phyloP scores from a whole-genome alignment of 2,888 invertebrate species.

The Oasisia sp. region DNA sequence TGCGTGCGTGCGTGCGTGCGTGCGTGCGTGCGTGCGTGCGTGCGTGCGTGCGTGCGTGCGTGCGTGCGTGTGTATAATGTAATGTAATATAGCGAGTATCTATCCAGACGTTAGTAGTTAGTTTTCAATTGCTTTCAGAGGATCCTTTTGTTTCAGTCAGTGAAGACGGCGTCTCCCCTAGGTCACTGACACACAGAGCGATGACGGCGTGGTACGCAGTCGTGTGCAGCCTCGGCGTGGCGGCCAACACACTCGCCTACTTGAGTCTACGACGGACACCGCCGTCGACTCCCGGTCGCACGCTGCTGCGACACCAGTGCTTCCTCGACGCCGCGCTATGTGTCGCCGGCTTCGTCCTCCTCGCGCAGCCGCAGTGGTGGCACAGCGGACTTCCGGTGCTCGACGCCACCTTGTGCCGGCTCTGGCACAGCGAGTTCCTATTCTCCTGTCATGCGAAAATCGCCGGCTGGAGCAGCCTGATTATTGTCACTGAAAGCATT shows the following conservation, averaged over 20 bases:
- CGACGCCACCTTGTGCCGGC: not conserved
- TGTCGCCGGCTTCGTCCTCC: slow-evolving; percentile 17
- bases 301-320: slow-evolving; percentile 20
- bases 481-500: not conserved
- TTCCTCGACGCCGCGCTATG: slow-evolving; percentile 6
- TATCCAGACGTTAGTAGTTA: too few species aligned
- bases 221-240: not conserved
- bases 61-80: too few species aligned
- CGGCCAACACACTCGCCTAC: not conserved
- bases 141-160: not conserved
- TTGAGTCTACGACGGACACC: not conserved
- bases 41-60: too few species aligned
- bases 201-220: not conserved
- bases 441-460: not conserved
- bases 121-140: not conserved
- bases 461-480: not conserved
- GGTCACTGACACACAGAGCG: not conserved
- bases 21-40: too few species aligned
- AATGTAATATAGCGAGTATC: too few species aligned
- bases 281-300: not conserved
- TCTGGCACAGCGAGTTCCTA: not conserved
- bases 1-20: too few species aligned
- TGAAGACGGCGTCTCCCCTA: not conserved
- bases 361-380: not conserved
- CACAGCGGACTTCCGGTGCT: not conserved